Evolutionary conservation across 2,113 vertebrate genomes (phyloP), one percentile per base, ranked within the genome.

Genomic region (Proterorhinus semilunaris): DNA sequence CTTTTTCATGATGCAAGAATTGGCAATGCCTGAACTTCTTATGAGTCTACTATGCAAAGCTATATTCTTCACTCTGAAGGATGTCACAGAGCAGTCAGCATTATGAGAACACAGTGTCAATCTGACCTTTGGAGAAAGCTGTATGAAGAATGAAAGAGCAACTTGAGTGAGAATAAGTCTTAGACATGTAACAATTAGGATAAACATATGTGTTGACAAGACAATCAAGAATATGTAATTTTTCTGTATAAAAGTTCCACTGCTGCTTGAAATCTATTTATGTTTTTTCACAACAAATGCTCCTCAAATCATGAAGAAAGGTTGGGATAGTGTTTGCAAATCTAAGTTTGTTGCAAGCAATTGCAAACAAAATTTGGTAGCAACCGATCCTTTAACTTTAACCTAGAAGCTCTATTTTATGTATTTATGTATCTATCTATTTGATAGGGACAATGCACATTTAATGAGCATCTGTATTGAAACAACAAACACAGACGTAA

Each of bases 141-240:
- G 47, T 68, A 65, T 72, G 63, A 83, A 63, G 53, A 64, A 83
- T 75, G 71, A 65, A 78, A 78, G 73, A 51, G 45, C 13, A 11
- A 81, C 71, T 72, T 76, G 74, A 82, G 78, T 74, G 57, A 51
- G 79, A 68, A 78, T 64, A 72, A 71, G 47, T 83, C 64, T 73
- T 71, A 66, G 36, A 50, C 66, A n/a, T 15, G 69, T 55, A 51
- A 78, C 65, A 73, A 76, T 72, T 58, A 45, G 21, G 8, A 69
- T 7, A 52, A 62, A 15, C 71, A 75, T 47, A 52, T 65, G 50
- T 54, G 21, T 55, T 46, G 44, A 48, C 16, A 46, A 55, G 53
- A 21, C 17, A 6, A 4, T 1, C 11, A 10, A 51, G 64, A 47
- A 5, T 36, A 50, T 21, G n/a, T 15, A 54, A 17, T 12, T 42